These are phyloP conservation scores for Apeira syringaria DNA, from an alignment of 2,888 invertebrate species.

Conservation along the genomic window DNA sequence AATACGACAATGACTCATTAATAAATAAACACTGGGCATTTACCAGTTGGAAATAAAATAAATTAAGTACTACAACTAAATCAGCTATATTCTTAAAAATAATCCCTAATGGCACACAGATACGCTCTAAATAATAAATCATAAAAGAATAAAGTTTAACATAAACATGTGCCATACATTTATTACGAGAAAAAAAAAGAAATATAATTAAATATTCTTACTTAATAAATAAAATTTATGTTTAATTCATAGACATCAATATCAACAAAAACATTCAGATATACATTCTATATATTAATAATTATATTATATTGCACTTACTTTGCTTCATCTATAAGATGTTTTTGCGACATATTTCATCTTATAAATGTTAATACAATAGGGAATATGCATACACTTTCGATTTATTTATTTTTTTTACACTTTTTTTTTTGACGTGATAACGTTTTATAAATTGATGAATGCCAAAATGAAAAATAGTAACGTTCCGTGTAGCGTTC, in stretches of 20 bases:
- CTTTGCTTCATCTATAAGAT: neutral
- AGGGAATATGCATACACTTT: too few species aligned
- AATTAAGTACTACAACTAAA: slow-evolving; percentile 18
- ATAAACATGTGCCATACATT: too few species aligned
- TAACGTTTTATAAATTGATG: too few species aligned
- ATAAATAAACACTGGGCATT: slow-evolving; percentile 10
- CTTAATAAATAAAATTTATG: neutral
- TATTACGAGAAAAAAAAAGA: too few species aligned
- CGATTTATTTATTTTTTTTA: too few species aligned
- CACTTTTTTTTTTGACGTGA: too few species aligned
- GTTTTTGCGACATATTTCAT: too few species aligned
- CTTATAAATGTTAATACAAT: too few species aligned
- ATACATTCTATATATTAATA: neutral
- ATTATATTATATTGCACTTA: slow-evolving; percentile 9
- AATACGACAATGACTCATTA: neutral
- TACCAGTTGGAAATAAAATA: slow-evolving; percentile 11
- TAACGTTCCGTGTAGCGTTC: too few species aligned
- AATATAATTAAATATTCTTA: neutral
- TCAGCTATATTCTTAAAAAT: slow-evolving; percentile 8
- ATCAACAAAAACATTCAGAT: slow-evolving; percentile 6
- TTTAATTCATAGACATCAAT: slow-evolving; percentile 10
- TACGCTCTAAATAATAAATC: neutral
- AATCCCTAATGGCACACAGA: slow-evolving; percentile 21
- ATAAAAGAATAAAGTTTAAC: too few species aligned
- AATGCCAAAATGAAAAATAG: too few species aligned